Evolutionary conservation across 2,113 vertebrate species (phyloP), one percentile per base, ranked within the genome.

Genomic region (Neotoma lepida): DNA sequence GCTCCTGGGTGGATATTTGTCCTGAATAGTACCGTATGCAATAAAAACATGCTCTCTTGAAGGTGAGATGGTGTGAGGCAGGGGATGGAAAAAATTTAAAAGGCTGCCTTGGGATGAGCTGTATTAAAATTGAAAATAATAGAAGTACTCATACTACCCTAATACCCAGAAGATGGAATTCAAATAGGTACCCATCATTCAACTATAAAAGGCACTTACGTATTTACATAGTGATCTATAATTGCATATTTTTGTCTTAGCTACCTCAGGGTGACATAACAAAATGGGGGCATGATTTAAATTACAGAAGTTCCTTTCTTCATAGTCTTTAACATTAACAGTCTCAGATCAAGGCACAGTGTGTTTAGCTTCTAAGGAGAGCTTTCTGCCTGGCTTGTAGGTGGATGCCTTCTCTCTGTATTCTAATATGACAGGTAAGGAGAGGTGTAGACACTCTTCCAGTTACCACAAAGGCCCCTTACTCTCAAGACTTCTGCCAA

Each of bases 81-180:
- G 9, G 12, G 24, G 6, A 15, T 15, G 49, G 17, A 33, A 84
- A 26, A 17, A 63, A 61, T 81, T 58, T 70, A 49, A 61, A 84
- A 56, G 24, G 20, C 13, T 85, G 28, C 49, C 63, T 70, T 1
- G 22, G 26, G 49, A 95, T 63, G 30, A 56, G 2, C 71, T 88
- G 13, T 18, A 24, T 51, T 88, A 73, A 81, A 93, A 64, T n/a
- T 78, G 86, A 87, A 84, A 86, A 51, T 84, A 74, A 74, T 56
- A 91, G 46, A 95, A 1, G 18, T 63, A 28, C 4, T 86, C 39
- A 33, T 71, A 71, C 9, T 22, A 41, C 63, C 56, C 15, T 15
- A 87, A 0, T 35, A 9, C 6, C 6, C 35, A 63, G 24, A 66
- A 26, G 66, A 85, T 93, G 22, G 70, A 76, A 90, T 92, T 41